Conservation (phyloP, 2,888 invertebrate species). For the Drosophila paranaensis region DNA sequence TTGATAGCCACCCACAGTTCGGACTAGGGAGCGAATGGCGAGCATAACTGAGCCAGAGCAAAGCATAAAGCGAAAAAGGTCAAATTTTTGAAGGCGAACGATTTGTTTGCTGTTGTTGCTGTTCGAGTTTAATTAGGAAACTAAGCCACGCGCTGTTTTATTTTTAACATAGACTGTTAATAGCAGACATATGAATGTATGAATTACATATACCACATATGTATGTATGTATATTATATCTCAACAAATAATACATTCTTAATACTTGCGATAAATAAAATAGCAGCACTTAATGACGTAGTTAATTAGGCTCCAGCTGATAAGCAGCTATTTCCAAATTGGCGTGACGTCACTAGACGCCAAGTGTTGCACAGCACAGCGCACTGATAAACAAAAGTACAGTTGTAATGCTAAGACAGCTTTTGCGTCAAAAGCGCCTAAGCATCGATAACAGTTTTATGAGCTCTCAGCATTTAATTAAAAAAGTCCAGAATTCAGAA, state of each 20-base stretch:
- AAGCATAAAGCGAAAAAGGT: slow-evolving; percentile 65
- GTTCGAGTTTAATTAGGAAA: slow-evolving; percentile 66
- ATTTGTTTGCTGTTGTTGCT: slow-evolving; percentile 49
- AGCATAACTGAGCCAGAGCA: slow-evolving; percentile 19
- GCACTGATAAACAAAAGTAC: slow-evolving; percentile 40
- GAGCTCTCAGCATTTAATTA: slow-evolving; percentile 54
- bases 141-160: slow-evolving; percentile 55
- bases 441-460: slow-evolving; percentile 54
- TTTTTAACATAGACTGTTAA: slow-evolving; percentile 46
- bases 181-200: slow-evolving; percentile 16
- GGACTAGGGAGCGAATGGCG: slow-evolving; percentile 19
- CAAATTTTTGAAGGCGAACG: slow-evolving; percentile 66
- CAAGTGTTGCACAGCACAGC: slow-evolving; percentile 18
- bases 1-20: slow-evolving; percentile 47
- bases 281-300: slow-evolving; percentile 14
- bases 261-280: background rate
- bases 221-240: background rate
- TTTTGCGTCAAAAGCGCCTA: slow-evolving; percentile 20
- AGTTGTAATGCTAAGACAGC: slow-evolving; percentile 25
- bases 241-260: background rate
- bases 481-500: slow-evolving; percentile 16
- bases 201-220: background rate
- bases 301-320: slow-evolving; percentile 10
- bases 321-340: slow-evolving; percentile 2
- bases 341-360: slow-evolving; percentile 51